Evolutionary conservation across 2,113 vertebrate genomes (phyloP), one percentile per base, ranked within the genome.

Genomic region (Okapia johnstoni): DNA sequence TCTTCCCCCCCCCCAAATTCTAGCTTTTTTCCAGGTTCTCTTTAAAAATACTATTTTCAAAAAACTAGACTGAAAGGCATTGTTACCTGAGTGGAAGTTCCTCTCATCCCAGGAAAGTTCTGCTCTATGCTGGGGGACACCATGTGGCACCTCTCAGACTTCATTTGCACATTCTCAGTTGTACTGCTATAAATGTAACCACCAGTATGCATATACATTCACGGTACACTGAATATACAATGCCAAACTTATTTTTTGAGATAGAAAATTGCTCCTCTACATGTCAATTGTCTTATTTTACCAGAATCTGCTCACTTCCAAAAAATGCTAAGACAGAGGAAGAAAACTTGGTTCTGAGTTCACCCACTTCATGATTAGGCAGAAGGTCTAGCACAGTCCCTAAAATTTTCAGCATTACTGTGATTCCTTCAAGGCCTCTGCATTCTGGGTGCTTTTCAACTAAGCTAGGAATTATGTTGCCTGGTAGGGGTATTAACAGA

Each of bases 111-210:
- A 88, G 81, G 46, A 52, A 80, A 79, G 85, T 90, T 94, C 76
- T 63, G 60, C 60, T 54, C 1, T 4, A 63, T 54, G 85, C 96
- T 79, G 28, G 57, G 97, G 85, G 95, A 90, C 63, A 88, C 81
- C 83, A 28, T 97, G 97, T 98, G 98, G 98, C 98, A 98, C 98
- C 98, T 98, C 96, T 84, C 97, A 70, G 98, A 90, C 97, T 98
- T 98, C 94, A 97, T 98, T 98, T 97, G 98, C 98, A 99, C 96
- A 94, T 98, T 98, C 98, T 84, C 98, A 97, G 98, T 86, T 92
- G 98, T 96, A 97, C 81, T 97, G 98, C 98, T 98, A 98, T 98
- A 98, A 98, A 98, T 98, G 98, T 15, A 98, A 96, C 97, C 95
- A 98, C 98, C 54, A 93, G 97, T 90, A 97, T 96, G 98, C 98